A percentile compares a stretch with the other conserved stretches of the same genome.
Evolutionary conservation across 2,888 invertebrate genomes (phyloP).

Genomic region (Campoplex capitator): DNA sequence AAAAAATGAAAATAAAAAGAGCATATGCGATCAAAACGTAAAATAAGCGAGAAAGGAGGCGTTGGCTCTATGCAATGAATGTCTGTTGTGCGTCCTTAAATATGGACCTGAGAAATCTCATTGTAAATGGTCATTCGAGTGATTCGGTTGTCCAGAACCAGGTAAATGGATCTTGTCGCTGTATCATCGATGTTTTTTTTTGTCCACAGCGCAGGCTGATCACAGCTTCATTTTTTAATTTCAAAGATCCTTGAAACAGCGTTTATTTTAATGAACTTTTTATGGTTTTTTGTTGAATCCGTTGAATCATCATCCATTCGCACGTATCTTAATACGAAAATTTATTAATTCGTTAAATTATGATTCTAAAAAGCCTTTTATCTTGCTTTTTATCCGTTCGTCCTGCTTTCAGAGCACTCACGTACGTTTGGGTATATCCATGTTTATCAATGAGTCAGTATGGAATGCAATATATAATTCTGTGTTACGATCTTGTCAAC

Average conservation of each 20-base stretch:
- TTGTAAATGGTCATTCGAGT: constrained; percentile 37
- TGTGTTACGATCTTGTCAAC: constrained; percentile 52
- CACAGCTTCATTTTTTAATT: too few relatives aligned
- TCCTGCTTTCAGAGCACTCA: background rate
- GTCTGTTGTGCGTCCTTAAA: constrained; percentile 14
- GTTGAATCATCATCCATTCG: too few relatives aligned
- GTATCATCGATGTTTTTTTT: background rate
- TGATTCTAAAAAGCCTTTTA: background rate
- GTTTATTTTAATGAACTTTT: too few relatives aligned
- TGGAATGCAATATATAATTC: constrained; percentile 23
- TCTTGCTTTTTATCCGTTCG: background rate
- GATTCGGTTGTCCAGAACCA: constrained; percentile 72
- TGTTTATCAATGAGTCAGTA: background rate
- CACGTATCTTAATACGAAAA: background rate
- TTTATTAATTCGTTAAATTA: background rate
- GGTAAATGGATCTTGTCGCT: constrained; percentile 75
- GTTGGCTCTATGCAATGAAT: constrained; percentile 46
- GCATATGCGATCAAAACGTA: background rate
- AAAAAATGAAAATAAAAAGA: constrained; percentile 16
- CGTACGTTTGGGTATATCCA: background rate
- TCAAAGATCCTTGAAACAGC: background rate
- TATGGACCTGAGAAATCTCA: constrained; percentile 11
- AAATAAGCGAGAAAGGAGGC: constrained; percentile 54
- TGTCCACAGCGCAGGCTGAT: background rate
- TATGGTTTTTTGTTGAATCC: too few relatives aligned